Conservation (phyloP, 2,113 vertebrate genomes). For the Cochlearius cochlearius region DNA sequence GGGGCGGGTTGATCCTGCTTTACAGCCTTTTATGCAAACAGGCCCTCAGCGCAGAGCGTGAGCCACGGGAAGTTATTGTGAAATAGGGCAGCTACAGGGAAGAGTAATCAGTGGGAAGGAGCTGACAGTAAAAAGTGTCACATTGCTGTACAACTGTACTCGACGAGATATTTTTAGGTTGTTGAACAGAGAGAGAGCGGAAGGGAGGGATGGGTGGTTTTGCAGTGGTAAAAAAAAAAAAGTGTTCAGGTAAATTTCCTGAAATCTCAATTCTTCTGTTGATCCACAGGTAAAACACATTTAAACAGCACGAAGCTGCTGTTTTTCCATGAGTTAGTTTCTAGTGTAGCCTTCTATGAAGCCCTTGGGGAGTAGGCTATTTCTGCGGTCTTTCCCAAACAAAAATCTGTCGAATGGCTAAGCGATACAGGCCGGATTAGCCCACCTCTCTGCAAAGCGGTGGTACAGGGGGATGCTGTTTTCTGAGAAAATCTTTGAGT, state of each 20-base stretch:
- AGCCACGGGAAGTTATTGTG: background rate
- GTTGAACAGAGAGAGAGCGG: background rate
- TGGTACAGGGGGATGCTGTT: background rate
- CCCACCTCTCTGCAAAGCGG: background rate
- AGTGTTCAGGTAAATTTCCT: background rate
- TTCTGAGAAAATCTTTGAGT: background rate
- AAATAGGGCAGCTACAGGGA: background rate
- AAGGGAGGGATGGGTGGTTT: background rate
- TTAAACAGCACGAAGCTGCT: background rate
- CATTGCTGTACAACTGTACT: background rate
- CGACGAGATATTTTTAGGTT: background rate
- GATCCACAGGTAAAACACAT: background rate
- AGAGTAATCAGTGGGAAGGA: background rate
- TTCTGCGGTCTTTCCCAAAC: background rate
- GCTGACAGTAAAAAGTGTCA: background rate
- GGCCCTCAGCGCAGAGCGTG: fast-evolving
- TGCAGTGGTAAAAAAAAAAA: background rate
- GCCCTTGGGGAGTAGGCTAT: background rate
- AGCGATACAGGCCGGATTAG: background rate
- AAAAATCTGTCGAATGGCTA: background rate
- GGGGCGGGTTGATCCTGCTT: background rate
- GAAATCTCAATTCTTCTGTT: background rate
- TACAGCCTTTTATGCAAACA: background rate
- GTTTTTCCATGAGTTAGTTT: background rate
- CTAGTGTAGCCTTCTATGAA: background rate